Evolutionary conservation across 2,888 invertebrate species (phyloP).

Genomic region (Gymnosoma rotundatum): DNA sequence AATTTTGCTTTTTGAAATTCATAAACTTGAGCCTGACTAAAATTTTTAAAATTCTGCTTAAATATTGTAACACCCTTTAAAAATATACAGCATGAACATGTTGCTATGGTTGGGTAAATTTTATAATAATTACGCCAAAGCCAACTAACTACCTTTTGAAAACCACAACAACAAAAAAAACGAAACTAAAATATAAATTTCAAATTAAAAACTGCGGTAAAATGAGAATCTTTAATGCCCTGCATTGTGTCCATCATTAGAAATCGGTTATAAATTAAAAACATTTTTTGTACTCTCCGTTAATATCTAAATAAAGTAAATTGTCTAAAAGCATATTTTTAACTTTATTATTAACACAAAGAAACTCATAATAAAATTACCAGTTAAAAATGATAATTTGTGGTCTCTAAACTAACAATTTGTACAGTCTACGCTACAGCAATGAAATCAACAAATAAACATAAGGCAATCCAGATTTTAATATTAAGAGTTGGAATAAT

Average conservation of each 20-base stretch:
- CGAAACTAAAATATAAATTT: background rate
- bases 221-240: background rate
- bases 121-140: conserved; percentile 48
- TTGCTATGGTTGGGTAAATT: background rate
- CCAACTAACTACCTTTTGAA: conserved; percentile 41
- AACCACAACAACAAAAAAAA: background rate
- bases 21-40: too few relatives aligned
- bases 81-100: too few relatives aligned
- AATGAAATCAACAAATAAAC: background rate
- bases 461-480: background rate
- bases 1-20: too few relatives aligned
- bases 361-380: too few relatives aligned
- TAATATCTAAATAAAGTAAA: too few relatives aligned
- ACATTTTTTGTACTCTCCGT: too few relatives aligned
- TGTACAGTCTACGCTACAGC: background rate
- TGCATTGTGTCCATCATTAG: background rate
- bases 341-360: too few relatives aligned
- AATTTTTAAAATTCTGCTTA: too few relatives aligned
- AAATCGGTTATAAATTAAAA: background rate
- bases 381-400: background rate
- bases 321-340: too few relatives aligned
- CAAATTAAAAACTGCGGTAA: background rate
- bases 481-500: background rate
- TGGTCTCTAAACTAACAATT: background rate
- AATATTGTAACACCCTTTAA: too few relatives aligned